These are phyloP conservation scores for Ptychoptera albimana DNA, from an alignment of 2,888 invertebrate species.

Conservation along the genomic window DNA sequence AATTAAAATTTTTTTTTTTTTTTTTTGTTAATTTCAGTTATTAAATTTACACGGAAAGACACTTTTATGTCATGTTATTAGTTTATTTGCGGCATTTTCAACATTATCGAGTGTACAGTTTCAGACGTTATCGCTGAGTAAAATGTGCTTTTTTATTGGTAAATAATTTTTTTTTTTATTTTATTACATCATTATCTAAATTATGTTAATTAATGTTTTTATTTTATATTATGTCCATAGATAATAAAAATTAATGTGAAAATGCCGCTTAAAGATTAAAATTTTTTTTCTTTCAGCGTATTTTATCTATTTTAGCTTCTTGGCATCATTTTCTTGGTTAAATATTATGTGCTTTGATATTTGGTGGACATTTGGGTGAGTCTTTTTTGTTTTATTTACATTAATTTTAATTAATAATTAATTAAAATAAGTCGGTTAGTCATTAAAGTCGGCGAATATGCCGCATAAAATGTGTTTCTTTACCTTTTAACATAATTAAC, in stretches of 20 bases:
- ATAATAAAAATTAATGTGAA: not conserved
- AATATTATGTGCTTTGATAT: conserved; percentile 70
- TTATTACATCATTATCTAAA: not conserved
- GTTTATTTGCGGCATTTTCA: conserved; percentile 46
- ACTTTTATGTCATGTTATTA: conserved; percentile 50
- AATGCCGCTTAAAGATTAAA: not conserved
- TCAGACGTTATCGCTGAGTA: conserved; percentile 24
- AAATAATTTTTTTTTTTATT: conserved; percentile 14
- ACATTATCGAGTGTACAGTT: conserved; percentile 43
- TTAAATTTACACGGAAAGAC: conserved; percentile 60
- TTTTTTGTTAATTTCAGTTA: conserved; percentile 19
- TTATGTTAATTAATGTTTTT: not conserved
- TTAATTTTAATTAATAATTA: too few species aligned
- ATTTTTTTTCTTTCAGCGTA: conserved; percentile 38
- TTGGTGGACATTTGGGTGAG: conserved; percentile 68
- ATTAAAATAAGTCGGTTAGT: too few species aligned
- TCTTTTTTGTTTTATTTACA: too few species aligned
- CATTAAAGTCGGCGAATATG: too few species aligned
- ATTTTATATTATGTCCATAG: not conserved
- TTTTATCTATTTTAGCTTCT: conserved; percentile 47
- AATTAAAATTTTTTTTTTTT: too few species aligned
- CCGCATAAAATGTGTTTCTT: too few species aligned
- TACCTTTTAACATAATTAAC: too few species aligned
- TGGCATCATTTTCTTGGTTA: conserved; percentile 59
- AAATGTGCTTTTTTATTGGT: conserved; percentile 38